Evolutionary conservation across 1,140 invertebrate genomes (phyloP).

Genomic region (Trialeurodes vaporariorum): DNA sequence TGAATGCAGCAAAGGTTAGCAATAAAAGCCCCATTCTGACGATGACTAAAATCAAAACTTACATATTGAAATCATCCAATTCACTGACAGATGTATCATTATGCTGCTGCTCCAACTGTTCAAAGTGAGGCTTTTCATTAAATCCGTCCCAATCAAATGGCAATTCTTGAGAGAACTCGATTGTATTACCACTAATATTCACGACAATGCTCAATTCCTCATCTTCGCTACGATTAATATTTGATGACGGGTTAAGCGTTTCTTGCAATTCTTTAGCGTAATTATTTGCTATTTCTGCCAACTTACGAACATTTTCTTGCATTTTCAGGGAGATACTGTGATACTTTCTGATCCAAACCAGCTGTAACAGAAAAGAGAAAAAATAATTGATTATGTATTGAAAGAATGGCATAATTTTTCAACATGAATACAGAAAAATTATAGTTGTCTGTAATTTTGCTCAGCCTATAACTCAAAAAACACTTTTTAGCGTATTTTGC

Average conservation of each 20-base stretch:
- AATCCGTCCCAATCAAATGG: not conserved
- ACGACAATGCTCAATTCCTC: not conserved
- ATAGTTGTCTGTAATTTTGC: too few relatives aligned
- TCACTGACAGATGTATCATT: not conserved
- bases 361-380: too few relatives aligned
- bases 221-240: not conserved
- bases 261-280: not conserved
- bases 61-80: not conserved
- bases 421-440: too few relatives aligned
- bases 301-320: not conserved
- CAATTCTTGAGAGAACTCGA: not conserved
- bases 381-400: too few relatives aligned
- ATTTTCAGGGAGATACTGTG: not conserved
- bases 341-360: not conserved
- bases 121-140: not conserved
- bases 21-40: too few relatives aligned
- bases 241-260: not conserved
- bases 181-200: not conserved
- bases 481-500: too few relatives aligned
- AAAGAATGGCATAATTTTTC: too few relatives aligned
- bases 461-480: too few relatives aligned
- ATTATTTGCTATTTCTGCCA: not conserved
- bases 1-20: too few relatives aligned
- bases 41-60: too few relatives aligned
- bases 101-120: not conserved